These are phyloP conservation scores for Micropoecilia bifurca DNA, from an alignment of 2,797 vertebrate species.

Conservation along the genomic window DNA sequence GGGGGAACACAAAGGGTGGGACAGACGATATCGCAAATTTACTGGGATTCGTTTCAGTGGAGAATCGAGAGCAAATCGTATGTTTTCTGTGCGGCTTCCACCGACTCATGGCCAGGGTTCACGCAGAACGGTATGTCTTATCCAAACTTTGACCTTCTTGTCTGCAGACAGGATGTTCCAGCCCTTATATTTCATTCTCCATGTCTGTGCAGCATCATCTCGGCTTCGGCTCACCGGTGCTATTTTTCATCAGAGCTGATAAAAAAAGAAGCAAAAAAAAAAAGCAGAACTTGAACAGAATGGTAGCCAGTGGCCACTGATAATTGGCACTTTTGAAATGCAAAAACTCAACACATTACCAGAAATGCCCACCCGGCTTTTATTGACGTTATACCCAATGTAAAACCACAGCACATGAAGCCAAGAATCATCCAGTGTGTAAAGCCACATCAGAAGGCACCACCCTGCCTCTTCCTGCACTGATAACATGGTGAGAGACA, in stretches of 20 bases:
- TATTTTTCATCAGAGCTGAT: conserved; percentile 14
- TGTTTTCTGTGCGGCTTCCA: neutral
- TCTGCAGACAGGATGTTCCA: conserved; percentile 82
- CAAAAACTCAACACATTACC: neutral
- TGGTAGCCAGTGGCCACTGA: neutral
- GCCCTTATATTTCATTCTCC: conserved; percentile 82
- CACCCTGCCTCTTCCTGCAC: conserved; percentile 81
- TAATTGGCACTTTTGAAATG: neutral
- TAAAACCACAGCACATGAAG: conserved; percentile 37
- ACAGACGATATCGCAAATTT: neutral
- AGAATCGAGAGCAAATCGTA: neutral
- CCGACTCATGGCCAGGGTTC: conserved; percentile 30
- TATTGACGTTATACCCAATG: conserved; percentile 10
- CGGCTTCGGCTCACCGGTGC: conserved; percentile 36
- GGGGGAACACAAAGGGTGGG: neutral
- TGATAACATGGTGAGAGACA: conserved; percentile 80
- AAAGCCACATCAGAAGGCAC: conserved; percentile 60
- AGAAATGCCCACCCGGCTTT: neutral
- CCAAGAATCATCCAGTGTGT: conserved; percentile 54
- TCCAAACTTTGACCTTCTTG: conserved; percentile 79
- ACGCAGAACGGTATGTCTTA: conserved; percentile 61
- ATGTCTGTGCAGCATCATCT: conserved; percentile 63
- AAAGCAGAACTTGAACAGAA: neutral
- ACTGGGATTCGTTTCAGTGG: conserved; percentile 1
- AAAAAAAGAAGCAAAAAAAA: neutral